These are phyloP conservation scores for Catostomus latipinnis DNA, from an alignment of 2,797 vertebrate genomes.

Conservation along the genomic window DNA sequence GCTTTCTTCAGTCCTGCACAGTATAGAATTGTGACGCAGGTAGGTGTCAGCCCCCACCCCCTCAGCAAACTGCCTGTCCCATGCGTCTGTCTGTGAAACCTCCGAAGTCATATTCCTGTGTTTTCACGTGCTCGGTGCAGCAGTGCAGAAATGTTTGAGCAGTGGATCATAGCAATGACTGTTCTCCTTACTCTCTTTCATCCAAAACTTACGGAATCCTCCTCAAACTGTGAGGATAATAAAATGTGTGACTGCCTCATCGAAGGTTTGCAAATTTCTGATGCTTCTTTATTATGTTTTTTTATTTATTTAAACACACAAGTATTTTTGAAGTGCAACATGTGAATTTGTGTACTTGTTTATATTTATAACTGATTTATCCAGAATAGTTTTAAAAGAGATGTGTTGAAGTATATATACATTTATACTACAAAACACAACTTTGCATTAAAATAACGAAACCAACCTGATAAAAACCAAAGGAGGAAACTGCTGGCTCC, in stretches of 20 bases:
- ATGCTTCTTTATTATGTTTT: conserved; percentile 11
- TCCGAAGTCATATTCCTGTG: conserved; percentile 17
- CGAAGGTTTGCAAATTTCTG: conserved; percentile 52
- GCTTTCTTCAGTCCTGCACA: conserved; percentile 5
- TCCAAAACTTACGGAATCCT: conserved; percentile 10
- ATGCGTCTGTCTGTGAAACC: conserved; percentile 36
- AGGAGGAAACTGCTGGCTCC: conserved; percentile 7
- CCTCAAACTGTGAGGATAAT: background rate
- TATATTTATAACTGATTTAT: background rate
- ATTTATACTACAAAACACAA: too few relatives aligned
- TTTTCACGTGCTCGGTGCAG: conserved; percentile 37
- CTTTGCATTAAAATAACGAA: background rate
- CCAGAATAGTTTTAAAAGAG: background rate
- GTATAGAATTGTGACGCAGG: background rate
- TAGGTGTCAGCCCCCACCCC: conserved; percentile 14
- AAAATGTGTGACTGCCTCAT: background rate
- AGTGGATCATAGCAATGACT: conserved; percentile 23
- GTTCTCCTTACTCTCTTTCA: conserved; percentile 19
- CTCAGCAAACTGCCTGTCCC: conserved; percentile 9
- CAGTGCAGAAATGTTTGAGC: conserved; percentile 44
- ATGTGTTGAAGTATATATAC: background rate
- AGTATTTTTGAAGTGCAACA: background rate
- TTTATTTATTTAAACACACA: background rate
- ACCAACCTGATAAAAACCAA: background rate
- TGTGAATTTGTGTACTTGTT: background rate